Evolutionary conservation across 2,888 invertebrate genomes (phyloP), one percentile per base, ranked within the genome.

Genomic region (Eutolmus rufibarbis): DNA sequence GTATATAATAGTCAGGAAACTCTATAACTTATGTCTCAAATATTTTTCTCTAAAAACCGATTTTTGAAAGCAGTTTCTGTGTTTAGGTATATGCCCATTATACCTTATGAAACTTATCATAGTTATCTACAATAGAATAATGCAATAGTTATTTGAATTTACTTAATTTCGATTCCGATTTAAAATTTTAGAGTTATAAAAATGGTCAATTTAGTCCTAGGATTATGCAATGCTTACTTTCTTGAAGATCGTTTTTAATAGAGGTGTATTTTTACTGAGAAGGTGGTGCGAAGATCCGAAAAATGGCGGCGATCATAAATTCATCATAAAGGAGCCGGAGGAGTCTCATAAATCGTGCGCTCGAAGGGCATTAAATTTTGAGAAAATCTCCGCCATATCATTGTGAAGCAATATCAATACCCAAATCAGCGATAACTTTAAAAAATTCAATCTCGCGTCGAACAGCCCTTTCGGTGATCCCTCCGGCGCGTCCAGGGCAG

Each of bases 361-460:
- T 79, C 43, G 46, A 46, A 43, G 51, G 31, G 28, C 43, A 87
- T 87, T 74, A 85, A 87, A 87, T 77, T 76, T 43, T 43, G 40
- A 78, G 84, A 56, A 87, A 87, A 87, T 87, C 87, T 85, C 77
- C 56, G 40, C 34, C 85, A 78, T 85, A 79, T 85, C 86, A 88
- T 88, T 87, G 31, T 79, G 79, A 86, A 88, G 43, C 86, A 43
- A 88, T 88, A 79, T 85, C 88, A 88, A 88, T 86, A 76, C 88
- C 87, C 87, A 88, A 86, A 84, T 86, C 87, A 87, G 34, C 88
- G 87, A 88, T 86, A 88, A 87, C 86, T 86, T 84, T 81, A 84
- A 86, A 87, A 87, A 88, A 88, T 87, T 88, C 88, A 88, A 88
- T 88, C 88, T 86, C 46, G 43, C 23, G 31, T 74, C 86, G 31